These are phyloP conservation scores for Hemibagrus wyckioides DNA, from an alignment of 2,113 vertebrate species.

Conservation along the genomic window DNA sequence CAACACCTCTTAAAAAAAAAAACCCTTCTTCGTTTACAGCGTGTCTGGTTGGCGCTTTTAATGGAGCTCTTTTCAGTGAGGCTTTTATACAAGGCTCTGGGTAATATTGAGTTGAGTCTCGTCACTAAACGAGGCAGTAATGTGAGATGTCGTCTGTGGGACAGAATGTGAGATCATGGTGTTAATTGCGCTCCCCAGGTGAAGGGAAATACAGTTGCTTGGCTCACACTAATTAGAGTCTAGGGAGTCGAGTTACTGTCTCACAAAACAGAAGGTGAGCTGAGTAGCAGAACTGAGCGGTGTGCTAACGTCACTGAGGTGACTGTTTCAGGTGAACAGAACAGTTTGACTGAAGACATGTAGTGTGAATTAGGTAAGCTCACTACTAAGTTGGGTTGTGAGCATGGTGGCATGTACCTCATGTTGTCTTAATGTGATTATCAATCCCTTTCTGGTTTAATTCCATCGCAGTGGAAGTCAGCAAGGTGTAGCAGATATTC, in stretches of 20 bases:
- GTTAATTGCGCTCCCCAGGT: constrained; percentile 46
- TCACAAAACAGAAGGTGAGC: background rate
- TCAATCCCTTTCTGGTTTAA: background rate
- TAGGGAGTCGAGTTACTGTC: constrained; percentile 26
- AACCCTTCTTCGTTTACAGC: constrained; percentile 21
- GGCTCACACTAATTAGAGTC: constrained; percentile 33
- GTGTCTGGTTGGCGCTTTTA: background rate
- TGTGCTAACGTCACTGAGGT: background rate
- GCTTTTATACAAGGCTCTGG: background rate
- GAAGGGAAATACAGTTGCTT: constrained; percentile 31
- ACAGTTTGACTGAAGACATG: background rate
- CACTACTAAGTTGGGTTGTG: background rate
- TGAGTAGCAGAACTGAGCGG: background rate
- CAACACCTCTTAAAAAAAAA: background rate
- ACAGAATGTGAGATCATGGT: background rate
- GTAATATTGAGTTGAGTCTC: constrained; percentile 27
- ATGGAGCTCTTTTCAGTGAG: background rate
- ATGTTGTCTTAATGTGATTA: background rate
- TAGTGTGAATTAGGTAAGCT: background rate
- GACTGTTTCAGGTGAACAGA: background rate
- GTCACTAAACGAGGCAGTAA: background rate
- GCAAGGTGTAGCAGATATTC: background rate
- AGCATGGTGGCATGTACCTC: background rate
- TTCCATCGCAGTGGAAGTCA: background rate
- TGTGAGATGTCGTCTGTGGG: constrained; percentile 2